These are phyloP conservation scores for Sparidentex hasta DNA, from an alignment of 2,797 vertebrate genomes.

Conservation along the genomic window DNA sequence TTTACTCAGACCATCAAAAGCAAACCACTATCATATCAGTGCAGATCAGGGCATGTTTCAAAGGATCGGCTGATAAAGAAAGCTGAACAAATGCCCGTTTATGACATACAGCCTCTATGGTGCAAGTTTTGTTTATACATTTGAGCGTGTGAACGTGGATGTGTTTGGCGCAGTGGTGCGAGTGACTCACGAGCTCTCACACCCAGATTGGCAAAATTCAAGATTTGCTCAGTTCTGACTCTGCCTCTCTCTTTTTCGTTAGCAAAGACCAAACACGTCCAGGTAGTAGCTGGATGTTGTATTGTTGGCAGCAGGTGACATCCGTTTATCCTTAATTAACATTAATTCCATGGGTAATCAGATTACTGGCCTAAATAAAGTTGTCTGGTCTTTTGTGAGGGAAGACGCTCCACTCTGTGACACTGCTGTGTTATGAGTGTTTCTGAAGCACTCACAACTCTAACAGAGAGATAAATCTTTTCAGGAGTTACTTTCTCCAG, in stretches of 20 bases:
- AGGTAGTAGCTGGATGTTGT: background rate
- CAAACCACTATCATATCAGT: background rate
- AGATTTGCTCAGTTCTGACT: background rate
- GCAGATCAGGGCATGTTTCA: background rate
- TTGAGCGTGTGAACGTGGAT: background rate
- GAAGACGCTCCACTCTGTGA: background rate
- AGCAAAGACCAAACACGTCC: background rate
- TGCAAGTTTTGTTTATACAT: background rate
- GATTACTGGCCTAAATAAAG: background rate
- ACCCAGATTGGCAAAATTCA: background rate
- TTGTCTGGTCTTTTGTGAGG: background rate
- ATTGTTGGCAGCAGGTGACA: background rate
- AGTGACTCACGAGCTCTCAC: background rate
- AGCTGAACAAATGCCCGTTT: background rate
- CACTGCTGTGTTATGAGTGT: background rate
- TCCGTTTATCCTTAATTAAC: background rate
- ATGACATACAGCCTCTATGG: background rate
- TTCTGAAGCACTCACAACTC: background rate
- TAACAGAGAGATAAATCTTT: background rate
- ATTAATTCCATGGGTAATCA: background rate
- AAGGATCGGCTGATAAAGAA: background rate
- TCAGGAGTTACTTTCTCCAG: background rate
- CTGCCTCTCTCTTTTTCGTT: background rate
- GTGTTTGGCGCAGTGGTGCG: background rate
- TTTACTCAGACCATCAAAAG: background rate